A percentile compares a stretch with the other conserved stretches of the same genome.
phyloP scores from a whole-genome alignment of 92 coral and sea anemone genomes.

The Bergia sp. region DNA sequence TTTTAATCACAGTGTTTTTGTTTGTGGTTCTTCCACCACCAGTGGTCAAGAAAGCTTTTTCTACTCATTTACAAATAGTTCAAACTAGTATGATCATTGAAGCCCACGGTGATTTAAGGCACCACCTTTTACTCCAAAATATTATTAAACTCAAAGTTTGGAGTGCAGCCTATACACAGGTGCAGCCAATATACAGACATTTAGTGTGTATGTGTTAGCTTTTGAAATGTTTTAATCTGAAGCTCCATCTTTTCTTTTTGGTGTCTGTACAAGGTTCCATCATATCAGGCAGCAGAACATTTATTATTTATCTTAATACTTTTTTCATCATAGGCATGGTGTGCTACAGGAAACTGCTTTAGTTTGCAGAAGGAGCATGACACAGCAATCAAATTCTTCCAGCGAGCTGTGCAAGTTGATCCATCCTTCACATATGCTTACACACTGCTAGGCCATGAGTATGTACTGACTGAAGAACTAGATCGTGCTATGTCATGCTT shows the following conservation, averaged over 20 bases:
- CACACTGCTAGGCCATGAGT: constrained; percentile 95
- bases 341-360: constrained; percentile 97
- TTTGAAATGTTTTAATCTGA: no score
- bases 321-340: constrained; percentile 79
- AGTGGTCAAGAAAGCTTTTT: background rate
- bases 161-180: no score
- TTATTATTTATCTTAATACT: background rate
- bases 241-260: no score
- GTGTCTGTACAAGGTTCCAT: no score
- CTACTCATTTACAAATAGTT: background rate
- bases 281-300: background rate
- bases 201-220: no score
- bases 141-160: no score
- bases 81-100: no score
- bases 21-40: background rate
- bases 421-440: constrained; percentile 92
- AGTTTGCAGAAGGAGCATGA: constrained; percentile 98
- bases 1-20: background rate
- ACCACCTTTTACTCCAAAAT: no score
- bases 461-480: constrained; percentile 92
- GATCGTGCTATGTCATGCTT: constrained; percentile 99
- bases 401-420: constrained; percentile 97
- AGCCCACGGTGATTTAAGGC: no score
- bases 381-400: constrained; percentile 97
- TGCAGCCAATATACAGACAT: no score